A percentile compares a stretch with the other conserved stretches of the same genome.
These are phyloP conservation scores for Passer montanus DNA, from an alignment of 2,113 vertebrate genomes.

Conservation along the genomic window DNA sequence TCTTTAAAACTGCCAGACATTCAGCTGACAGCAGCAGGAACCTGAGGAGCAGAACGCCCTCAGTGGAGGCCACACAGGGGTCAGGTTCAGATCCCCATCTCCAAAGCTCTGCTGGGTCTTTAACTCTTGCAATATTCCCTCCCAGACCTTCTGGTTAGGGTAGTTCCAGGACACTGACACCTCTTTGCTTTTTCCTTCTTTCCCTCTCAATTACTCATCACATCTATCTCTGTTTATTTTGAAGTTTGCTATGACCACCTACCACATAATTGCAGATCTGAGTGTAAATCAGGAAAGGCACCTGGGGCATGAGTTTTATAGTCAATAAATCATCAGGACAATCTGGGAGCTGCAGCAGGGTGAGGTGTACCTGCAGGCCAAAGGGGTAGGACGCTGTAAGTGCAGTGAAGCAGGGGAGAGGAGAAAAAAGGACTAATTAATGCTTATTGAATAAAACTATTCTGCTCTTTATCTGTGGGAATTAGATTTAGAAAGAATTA, in stretches of 20 bases:
- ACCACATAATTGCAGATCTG: neutral
- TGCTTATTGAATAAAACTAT: slow-evolving; percentile 23
- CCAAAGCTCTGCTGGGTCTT: neutral
- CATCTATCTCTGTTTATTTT: neutral
- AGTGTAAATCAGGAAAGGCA: neutral
- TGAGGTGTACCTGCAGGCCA: neutral
- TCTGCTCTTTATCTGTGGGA: slow-evolving; percentile 1
- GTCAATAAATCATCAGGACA: neutral
- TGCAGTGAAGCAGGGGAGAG: neutral
- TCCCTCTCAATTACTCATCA: neutral
- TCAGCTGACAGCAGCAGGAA: neutral
- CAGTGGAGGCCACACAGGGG: neutral
- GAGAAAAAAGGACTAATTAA: slow-evolving; percentile 8
- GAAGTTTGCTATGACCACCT: neutral
- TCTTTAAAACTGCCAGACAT: neutral
- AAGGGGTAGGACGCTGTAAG: neutral
- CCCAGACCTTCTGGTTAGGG: neutral
- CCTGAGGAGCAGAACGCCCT: neutral
- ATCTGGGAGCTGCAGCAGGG: neutral
- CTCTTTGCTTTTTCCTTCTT: neutral
- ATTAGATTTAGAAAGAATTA: slow-evolving; percentile 36
- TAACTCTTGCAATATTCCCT: neutral
- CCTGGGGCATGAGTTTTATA: neutral
- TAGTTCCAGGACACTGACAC: neutral
- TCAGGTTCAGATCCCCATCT: neutral